Conservation (phyloP, 2,797 vertebrate genomes). For the Vireo griseus region DNA sequence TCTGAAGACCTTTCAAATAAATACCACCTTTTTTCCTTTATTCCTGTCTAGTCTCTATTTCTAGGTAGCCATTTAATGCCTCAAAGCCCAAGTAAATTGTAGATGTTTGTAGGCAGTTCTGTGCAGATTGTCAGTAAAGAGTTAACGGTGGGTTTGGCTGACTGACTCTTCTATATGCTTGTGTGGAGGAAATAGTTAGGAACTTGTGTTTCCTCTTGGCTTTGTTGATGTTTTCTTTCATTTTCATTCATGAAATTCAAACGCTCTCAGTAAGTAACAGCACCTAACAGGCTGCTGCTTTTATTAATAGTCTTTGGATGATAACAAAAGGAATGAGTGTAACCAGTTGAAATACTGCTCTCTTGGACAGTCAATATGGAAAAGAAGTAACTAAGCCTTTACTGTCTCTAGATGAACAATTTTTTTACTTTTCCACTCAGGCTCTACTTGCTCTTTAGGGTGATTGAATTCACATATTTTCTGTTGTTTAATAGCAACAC, state of each 20-base stretch:
- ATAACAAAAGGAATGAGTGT: neutral
- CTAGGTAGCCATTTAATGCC: too few species aligned
- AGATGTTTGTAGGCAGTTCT: neutral
- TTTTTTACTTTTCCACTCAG: neutral
- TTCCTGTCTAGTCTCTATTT: too few species aligned
- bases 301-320: conserved; percentile 20
- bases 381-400: neutral
- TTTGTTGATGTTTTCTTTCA: conserved; percentile 27
- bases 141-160: neutral
- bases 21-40: too few species aligned
- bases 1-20: too few species aligned
- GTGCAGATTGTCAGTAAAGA: neutral
- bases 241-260: conserved; percentile 42
- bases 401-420: neutral
- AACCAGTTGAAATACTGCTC: neutral
- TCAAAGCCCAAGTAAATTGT: neutral
- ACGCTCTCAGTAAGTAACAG: neutral
- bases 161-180: neutral
- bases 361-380: neutral
- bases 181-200: conserved; percentile 1
- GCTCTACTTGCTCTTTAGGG: neutral
- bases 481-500: neutral
- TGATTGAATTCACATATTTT: neutral
- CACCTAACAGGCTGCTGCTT: neutral
- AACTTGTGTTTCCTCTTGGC: conserved; percentile 5